These are phyloP conservation scores for Phenganax marumi DNA, from an alignment of 92 coral and sea anemone species.

Conservation along the genomic window DNA sequence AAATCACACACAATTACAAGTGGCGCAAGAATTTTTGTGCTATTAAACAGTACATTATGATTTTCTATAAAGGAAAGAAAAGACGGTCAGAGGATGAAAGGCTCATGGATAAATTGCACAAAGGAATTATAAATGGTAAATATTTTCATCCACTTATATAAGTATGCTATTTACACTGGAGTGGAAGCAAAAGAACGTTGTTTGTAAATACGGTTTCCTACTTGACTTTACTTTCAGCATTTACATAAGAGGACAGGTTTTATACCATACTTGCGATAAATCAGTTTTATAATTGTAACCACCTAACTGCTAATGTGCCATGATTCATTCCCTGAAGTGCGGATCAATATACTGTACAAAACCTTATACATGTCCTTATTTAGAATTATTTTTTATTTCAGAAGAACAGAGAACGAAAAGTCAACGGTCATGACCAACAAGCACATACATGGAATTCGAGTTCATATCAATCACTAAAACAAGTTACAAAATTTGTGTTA, in stretches of 20 bases:
- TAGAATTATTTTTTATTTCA: not conserved
- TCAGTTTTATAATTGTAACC: too few species aligned
- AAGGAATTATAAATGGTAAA: slow-evolving; percentile 1
- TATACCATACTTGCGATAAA: too few species aligned
- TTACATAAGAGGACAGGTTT: too few species aligned
- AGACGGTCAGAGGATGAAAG: not conserved
- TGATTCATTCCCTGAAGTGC: too few species aligned
- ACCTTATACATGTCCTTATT: too few species aligned
- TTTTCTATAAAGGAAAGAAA: not conserved
- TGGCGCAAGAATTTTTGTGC: not conserved
- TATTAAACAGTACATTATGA: not conserved
- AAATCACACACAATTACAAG: not conserved
- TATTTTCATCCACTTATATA: not conserved
- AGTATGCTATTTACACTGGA: not conserved
- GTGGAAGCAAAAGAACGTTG: not conserved
- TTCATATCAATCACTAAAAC: not conserved
- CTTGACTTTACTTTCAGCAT: too few species aligned
- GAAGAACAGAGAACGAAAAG: not conserved
- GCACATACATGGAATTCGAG: not conserved
- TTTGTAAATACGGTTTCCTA: too few species aligned
- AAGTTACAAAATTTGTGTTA: not conserved
- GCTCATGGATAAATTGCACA: not conserved
- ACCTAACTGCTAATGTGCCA: too few species aligned
- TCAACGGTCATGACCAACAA: not conserved
- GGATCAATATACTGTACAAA: too few species aligned